A percentile compares a stretch with the other conserved stretches of the same genome.
Evolutionary conservation across 92 coral and sea anemone species (phyloP).

Genomic region (Desmophyllum pertusum): DNA sequence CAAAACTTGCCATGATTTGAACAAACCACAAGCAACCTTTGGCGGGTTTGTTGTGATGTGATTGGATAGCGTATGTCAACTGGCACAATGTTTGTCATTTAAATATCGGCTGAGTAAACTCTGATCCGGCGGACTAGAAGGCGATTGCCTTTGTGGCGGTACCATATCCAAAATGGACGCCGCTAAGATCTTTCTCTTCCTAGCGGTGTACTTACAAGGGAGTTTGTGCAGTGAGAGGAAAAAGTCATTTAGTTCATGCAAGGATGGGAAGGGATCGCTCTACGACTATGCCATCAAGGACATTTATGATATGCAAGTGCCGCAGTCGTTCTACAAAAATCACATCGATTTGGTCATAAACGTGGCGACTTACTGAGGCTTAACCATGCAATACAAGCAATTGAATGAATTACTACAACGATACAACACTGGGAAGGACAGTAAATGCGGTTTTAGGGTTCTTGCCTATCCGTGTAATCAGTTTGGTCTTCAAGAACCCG

Average conservation of each 20-base stretch:
- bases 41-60: constrained; percentile 5
- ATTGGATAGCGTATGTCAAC: constrained; percentile 4
- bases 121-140: background rate
- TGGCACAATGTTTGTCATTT: background rate
- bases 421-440: constrained; percentile 32
- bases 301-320: constrained; percentile 41
- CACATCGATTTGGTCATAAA: constrained; percentile 64
- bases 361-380: constrained; percentile 84
- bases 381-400: constrained; percentile 73
- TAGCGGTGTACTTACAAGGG: constrained; percentile 20
- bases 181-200: constrained; percentile 1
- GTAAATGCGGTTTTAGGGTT: constrained; percentile 72
- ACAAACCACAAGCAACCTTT: constrained; percentile 12
- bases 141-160: background rate
- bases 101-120: constrained; percentile 11
- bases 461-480: constrained; percentile 83
- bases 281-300: constrained; percentile 63
- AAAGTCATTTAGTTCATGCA: constrained; percentile 46
- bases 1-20: background rate
- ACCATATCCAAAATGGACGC: constrained; percentile 29
- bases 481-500: constrained; percentile 85
- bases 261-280: constrained; percentile 46
- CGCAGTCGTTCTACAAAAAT: constrained; percentile 47
- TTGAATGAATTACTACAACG: constrained; percentile 72
- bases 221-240: constrained; percentile 23